These are phyloP conservation scores for Tonatia bakeri DNA, from an alignment of 2,113 vertebrate species.

Conservation along the genomic window DNA sequence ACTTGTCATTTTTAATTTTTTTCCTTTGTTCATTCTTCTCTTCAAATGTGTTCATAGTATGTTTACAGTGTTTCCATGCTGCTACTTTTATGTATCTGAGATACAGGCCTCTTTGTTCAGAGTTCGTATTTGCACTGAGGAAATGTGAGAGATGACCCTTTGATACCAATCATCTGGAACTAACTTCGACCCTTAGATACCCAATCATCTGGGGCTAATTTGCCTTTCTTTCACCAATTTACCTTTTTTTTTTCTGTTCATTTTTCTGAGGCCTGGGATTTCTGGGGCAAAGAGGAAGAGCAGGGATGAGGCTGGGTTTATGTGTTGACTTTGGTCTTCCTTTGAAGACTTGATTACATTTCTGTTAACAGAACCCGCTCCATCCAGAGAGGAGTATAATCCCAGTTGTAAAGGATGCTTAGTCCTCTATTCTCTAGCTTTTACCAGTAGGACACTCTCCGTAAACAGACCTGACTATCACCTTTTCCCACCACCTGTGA, in stretches of 20 bases:
- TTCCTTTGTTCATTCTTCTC: background rate
- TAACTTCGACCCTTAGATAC: background rate
- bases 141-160: background rate
- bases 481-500: background rate
- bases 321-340: background rate
- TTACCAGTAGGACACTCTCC: background rate
- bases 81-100: background rate
- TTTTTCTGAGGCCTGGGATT: background rate
- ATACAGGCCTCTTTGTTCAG: background rate
- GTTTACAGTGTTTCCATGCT: background rate
- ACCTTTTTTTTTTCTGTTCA: background rate
- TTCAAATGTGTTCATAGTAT: background rate
- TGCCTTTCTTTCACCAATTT: background rate
- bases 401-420: background rate
- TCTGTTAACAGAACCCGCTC: background rate
- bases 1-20: background rate
- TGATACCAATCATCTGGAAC: background rate
- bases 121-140: background rate
- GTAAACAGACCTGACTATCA: background rate
- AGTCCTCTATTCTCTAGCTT: background rate
- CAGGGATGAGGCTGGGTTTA: background rate
- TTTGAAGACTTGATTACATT: background rate
- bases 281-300: background rate
- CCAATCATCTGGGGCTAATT: background rate
- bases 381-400: background rate